These are phyloP conservation scores for Gobionotothen gibberifrons DNA, from an alignment of 2,797 vertebrate genomes.

Conservation along the genomic window DNA sequence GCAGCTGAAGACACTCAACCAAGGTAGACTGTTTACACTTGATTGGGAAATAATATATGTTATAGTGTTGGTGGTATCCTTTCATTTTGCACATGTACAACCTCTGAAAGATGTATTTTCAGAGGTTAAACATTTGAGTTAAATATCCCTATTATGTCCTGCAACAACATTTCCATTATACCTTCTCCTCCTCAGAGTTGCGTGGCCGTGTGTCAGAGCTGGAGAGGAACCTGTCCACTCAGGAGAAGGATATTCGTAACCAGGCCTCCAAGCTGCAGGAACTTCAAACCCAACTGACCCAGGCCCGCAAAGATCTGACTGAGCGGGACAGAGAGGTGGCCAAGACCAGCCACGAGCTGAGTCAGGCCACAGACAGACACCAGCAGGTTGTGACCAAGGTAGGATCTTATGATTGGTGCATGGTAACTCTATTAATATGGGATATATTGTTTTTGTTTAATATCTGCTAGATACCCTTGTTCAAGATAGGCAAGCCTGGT, in stretches of 20 bases:
- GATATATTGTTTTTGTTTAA: not conserved
- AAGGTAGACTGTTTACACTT: conserved; percentile 82
- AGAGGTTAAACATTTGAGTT: not conserved
- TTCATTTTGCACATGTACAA: not conserved
- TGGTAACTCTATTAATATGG: not conserved
- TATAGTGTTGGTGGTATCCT: not conserved
- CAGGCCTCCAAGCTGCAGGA: conserved; percentile 86
- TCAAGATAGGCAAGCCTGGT: not conserved
- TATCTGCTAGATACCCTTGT: not conserved
- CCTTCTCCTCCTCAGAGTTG: conserved; percentile 65
- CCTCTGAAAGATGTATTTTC: not conserved
- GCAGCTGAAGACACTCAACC: conserved; percentile 88
- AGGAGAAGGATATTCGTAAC: conserved; percentile 87
- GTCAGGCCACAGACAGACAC: conserved; percentile 79
- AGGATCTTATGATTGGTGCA: conserved; percentile 16
- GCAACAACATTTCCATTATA: not conserved
- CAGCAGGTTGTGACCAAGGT: conserved; percentile 89
- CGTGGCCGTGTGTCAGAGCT: conserved; percentile 83
- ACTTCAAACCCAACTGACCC: conserved; percentile 85
- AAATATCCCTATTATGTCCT: not conserved
- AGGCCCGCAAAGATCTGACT: conserved; percentile 83
- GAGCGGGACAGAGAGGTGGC: conserved; percentile 87
- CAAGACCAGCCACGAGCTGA: conserved; percentile 87
- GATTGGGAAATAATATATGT: not conserved
- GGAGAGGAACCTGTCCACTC: conserved; percentile 84